A percentile compares a stretch with the other conserved stretches of the same genome.
These are phyloP conservation scores for Physeter macrocephalus DNA, from an alignment of 2,113 vertebrate genomes.

Conservation along the genomic window DNA sequence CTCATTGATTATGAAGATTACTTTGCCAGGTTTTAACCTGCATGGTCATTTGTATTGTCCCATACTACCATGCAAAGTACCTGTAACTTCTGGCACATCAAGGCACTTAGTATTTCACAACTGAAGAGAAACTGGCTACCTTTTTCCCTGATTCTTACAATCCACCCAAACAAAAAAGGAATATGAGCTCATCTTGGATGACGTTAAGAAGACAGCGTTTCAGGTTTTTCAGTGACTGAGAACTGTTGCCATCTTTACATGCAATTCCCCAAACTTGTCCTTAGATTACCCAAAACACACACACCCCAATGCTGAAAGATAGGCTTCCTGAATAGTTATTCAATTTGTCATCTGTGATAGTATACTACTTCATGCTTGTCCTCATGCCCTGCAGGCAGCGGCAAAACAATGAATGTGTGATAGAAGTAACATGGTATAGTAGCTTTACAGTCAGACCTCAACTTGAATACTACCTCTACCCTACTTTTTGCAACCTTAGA, in stretches of 20 bases:
- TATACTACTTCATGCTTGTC: neutral
- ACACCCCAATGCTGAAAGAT: neutral
- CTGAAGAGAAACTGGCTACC: neutral
- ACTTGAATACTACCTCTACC: neutral
- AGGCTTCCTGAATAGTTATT: neutral
- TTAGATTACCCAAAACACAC: neutral
- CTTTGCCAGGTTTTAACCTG: neutral
- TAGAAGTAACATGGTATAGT: neutral
- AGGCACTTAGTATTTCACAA: neutral
- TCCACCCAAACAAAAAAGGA: conserved; percentile 31
- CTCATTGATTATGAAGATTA: neutral
- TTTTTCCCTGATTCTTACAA: neutral
- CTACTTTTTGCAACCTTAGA: neutral
- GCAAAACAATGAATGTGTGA: neutral
- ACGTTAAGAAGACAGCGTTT: conserved; percentile 18
- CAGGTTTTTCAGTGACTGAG: neutral
- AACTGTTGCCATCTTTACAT: neutral
- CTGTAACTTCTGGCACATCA: neutral
- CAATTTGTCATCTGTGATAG: neutral
- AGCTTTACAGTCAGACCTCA: conserved; percentile 5
- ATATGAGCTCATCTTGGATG: neutral
- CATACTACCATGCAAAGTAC: neutral
- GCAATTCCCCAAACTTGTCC: neutral
- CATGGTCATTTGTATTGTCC: neutral
- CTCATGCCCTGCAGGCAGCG: neutral